phyloP scores from a whole-genome alignment of 2,797 vertebrate genomes.

The Cuniculus paca region DNA sequence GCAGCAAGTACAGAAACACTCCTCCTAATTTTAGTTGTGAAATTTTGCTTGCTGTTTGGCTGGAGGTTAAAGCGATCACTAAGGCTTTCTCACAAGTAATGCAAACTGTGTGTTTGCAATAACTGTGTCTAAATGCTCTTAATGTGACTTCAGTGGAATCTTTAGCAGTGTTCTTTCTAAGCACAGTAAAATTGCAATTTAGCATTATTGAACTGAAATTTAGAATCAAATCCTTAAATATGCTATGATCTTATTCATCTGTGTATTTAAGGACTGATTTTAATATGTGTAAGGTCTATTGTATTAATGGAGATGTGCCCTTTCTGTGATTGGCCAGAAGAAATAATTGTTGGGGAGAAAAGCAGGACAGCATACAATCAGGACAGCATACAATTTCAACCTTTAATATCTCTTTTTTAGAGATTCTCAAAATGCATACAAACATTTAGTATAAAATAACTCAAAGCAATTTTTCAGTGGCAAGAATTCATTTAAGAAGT shows the following conservation, averaged over 20 bases:
- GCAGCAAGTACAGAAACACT: background rate
- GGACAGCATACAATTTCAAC: background rate
- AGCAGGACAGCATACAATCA: background rate
- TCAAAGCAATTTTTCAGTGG: background rate
- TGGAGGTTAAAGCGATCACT: conserved; percentile 55
- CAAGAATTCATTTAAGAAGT: background rate
- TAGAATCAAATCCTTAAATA: background rate
- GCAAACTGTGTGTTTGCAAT: conserved; percentile 68
- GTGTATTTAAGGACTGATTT: conserved; percentile 24
- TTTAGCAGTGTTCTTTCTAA: conserved; percentile 66
- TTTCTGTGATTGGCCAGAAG: background rate
- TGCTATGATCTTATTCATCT: background rate
- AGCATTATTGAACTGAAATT: conserved; percentile 42
- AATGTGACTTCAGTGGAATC: conserved; percentile 51
- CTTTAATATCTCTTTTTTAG: background rate
- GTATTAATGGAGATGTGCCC: background rate
- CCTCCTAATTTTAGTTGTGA: conserved; percentile 12
- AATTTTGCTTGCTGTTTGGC: conserved; percentile 50
- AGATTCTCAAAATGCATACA: background rate
- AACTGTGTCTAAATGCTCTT: conserved; percentile 70
- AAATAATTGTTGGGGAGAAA: background rate
- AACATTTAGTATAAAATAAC: background rate
- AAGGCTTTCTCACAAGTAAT: conserved; percentile 55
- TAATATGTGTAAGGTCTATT: background rate
- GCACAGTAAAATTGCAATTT: conserved; percentile 70